Evolutionary conservation across 2,797 vertebrate genomes (phyloP), one percentile per base, ranked within the genome.

Genomic region (Brachyalestes nurse): DNA sequence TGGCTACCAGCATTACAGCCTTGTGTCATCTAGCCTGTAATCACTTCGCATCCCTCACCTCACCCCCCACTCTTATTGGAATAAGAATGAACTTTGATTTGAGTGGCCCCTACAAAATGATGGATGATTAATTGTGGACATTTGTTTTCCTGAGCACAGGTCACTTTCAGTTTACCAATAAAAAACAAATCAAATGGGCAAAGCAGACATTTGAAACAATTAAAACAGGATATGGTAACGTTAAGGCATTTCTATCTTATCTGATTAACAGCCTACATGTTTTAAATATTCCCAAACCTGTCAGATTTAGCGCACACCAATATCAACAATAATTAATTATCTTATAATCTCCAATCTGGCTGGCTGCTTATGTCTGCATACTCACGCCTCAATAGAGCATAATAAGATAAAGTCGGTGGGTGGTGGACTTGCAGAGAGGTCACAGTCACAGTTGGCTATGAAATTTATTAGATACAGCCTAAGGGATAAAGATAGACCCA

Each of bases 261-360:
- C 23, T 74, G 19, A 47, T 66, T 60, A 60, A 75, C 12, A 16
- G 5, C 7, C 9, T 9, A 45, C 38, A 14, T 64, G 3, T 17
- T 38, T 64, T 3, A 21, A 66, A 42, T 45, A 66, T 10, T 45
- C 38, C 64, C 42, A 66, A 8, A 45, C 19, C 64, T 42, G 38
- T 42, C 19, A 42, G 64, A 66, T 42, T 45, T 6, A 71, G 4
- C 28, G 4, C 93, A 94, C 92, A 92, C 91, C 91, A 92, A 91
- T 94, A 94, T 95, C 93, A 94, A 93, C 93, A 95, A 94, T 92
- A 95, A 95, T 95, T 93, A 91, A 94, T 94, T 94, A 94, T 95
- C 94, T 94, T 91, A 93, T 94, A 93, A 94, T 88, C 91, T 92
- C 92, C 92, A 93, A 90, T 90, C 92, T 93, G 90, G 90, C 93